Conservation (phyloP, 2,888 invertebrate species). For the Listrodromus nycthemerus region DNA sequence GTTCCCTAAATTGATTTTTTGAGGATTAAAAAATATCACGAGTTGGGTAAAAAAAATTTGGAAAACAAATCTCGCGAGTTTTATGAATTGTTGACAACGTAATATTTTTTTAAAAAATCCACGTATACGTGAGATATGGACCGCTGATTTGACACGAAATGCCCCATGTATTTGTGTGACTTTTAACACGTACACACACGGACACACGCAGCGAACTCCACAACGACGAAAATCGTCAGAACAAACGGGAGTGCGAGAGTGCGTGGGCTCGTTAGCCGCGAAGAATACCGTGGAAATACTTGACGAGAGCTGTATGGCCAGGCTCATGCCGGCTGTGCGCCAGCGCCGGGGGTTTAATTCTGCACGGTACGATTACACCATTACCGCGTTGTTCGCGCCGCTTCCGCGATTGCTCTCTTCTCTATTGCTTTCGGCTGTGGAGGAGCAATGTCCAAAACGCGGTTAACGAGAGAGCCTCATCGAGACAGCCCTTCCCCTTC, state of each 20-base stretch:
- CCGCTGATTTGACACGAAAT: too few relatives aligned
- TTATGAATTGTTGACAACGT: too few relatives aligned
- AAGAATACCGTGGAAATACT: conserved; percentile 59
- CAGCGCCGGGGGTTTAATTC: conserved; percentile 69
- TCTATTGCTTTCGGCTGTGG: conserved; percentile 34
- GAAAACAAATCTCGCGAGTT: too few relatives aligned
- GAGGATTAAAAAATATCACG: too few relatives aligned
- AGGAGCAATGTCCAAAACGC: conserved; percentile 49
- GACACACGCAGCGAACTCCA: background rate
- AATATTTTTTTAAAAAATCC: too few relatives aligned
- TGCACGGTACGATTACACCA: conserved; percentile 64
- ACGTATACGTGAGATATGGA: too few relatives aligned
- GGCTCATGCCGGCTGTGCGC: conserved; percentile 21
- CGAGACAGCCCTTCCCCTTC: conserved; percentile 25
- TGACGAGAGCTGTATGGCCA: conserved; percentile 49
- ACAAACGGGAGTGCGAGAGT: conserved; percentile 72
- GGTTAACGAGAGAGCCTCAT: conserved; percentile 55
- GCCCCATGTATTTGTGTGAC: too few relatives aligned
- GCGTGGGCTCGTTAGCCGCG: conserved; percentile 73
- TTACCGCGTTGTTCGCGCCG: conserved; percentile 51
- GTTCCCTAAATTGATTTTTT: too few relatives aligned
- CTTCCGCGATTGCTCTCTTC: conserved; percentile 34
- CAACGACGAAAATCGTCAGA: conserved; percentile 69
- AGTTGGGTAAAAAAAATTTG: too few relatives aligned
- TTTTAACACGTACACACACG: background rate